Evolutionary conservation across 1,140 invertebrate genomes (phyloP).

Genomic region (Neodiprion pinetum): DNA sequence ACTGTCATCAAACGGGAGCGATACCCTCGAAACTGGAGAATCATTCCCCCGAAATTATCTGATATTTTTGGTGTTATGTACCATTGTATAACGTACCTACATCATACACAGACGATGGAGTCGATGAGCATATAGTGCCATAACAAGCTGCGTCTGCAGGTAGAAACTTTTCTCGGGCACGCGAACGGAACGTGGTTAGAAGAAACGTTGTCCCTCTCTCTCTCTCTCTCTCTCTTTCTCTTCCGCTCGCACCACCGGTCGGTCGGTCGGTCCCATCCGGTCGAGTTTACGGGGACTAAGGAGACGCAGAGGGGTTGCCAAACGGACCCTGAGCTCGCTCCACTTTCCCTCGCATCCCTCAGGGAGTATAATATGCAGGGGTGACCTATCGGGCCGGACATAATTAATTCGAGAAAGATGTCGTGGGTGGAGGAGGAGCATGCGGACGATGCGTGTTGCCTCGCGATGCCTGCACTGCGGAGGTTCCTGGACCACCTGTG

Average conservation of each 20-base stretch:
- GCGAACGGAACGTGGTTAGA: not conserved
- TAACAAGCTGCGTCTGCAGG: too few species aligned
- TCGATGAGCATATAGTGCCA: too few species aligned
- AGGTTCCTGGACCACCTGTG: not conserved
- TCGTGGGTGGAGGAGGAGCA: too few species aligned
- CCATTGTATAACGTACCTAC: too few species aligned
- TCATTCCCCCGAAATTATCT: too few species aligned
- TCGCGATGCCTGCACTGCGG: not conserved
- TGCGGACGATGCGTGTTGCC: too few species aligned
- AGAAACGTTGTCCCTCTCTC: not conserved
- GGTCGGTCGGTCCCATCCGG: not conserved
- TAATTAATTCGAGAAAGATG: not conserved
- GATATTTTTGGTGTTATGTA: too few species aligned
- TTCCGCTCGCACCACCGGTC: not conserved
- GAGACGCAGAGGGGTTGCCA: not conserved
- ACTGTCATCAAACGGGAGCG: too few species aligned
- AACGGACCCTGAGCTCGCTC: not conserved
- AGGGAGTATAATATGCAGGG: too few species aligned
- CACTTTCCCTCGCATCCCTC: too few species aligned
- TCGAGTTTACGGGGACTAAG: not conserved
- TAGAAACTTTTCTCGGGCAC: not conserved
- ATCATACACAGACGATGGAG: too few species aligned
- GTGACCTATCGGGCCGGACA: not conserved
- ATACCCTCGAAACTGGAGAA: too few species aligned
- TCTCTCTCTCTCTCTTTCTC: conserved; percentile 11